Conservation (phyloP, 2,888 invertebrate genomes). For the Chaitophorus viminalis region DNA sequence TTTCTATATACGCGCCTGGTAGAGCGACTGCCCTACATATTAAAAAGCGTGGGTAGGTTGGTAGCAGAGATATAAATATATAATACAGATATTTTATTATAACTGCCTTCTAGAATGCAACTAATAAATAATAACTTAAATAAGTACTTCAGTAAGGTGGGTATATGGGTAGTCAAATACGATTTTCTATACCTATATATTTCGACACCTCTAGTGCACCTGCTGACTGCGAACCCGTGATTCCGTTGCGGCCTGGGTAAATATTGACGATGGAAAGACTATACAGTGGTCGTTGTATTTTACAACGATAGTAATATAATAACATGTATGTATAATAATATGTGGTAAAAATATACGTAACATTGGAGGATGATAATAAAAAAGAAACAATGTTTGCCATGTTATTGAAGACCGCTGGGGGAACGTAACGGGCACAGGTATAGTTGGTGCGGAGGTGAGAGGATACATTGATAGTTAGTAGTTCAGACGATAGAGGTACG, state of each 20-base stretch:
- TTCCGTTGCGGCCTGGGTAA: not conserved
- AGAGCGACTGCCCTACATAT: too few species aligned
- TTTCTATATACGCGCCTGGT: too few species aligned
- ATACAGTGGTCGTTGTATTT: conserved; percentile 36
- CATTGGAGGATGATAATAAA: conserved; percentile 25
- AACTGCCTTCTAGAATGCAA: too few species aligned
- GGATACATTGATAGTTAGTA: conserved; percentile 21
- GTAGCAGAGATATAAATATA: too few species aligned
- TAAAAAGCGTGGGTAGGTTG: too few species aligned
- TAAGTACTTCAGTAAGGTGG: too few species aligned
- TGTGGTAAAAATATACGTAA: not conserved
- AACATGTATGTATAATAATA: not conserved
- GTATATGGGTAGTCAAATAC: too few species aligned
- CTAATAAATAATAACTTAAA: too few species aligned
- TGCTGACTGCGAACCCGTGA: not conserved
- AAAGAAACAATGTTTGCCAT: conserved; percentile 21
- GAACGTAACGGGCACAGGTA: not conserved
- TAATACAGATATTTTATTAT: too few species aligned
- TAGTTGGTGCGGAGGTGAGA: not conserved
- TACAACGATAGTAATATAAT: conserved; percentile 24
- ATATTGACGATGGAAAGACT: conserved; percentile 6
- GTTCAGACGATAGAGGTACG: not conserved
- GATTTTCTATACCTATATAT: too few species aligned
- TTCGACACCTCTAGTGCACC: not conserved
- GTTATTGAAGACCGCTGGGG: conserved; percentile 7